Base-by-base conservation (phyloP, 2,113 vertebrate genomes). In the Chamaetylas fuelleborni region DNA sequence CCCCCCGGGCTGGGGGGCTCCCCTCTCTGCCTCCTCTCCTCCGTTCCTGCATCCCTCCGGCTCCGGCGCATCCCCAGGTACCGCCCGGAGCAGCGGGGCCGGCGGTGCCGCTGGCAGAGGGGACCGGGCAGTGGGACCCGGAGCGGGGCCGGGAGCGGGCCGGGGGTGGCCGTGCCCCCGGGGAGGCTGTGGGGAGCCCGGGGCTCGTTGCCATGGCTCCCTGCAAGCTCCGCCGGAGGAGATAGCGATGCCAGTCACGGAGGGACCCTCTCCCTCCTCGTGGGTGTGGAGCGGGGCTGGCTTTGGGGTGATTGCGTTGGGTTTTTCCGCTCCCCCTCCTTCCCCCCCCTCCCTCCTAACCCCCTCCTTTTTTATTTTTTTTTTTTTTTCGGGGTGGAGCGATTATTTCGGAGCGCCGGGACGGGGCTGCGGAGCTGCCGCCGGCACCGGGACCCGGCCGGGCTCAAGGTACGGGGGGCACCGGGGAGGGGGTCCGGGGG, bases 161-260 rank as follows among this genome's bases (percentile, higher is more conserved):
- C 10, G 7, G 11, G 57, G 61, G 45, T 2, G 36, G 43, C 28
- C 4, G 24, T 22, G 61, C 19, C 34, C n/a, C 65, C 9, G 70
- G 78, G 65, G 50, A 73, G 38, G 62, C 81, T 47, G 57, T 19
- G 86, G 95, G 86, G 83, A 71, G 92, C 34, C 34, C n/a, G 93
- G 92, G 93, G 69, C 56, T 81, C 91, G 98, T 98, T 98, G 96
- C 97, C 96, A 98, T 98, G 97, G 93, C 91, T 97, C 81, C 96
- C 96, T 86, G 77, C 93, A 96, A 96, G 97, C 97, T 20, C 76
- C 71, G 95, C 92, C 56, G 60, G 33, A 85, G 95, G 97, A 97
- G 95, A 96, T 97, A 90, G 92, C 81, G 93, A 97, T 96, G 97
- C 97, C 93, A 96, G 98, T 97, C 97, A 97, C 96, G 97, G 92